phyloP scores from a whole-genome alignment of 1,140 invertebrate species.

The Euglossa dilemma region DNA sequence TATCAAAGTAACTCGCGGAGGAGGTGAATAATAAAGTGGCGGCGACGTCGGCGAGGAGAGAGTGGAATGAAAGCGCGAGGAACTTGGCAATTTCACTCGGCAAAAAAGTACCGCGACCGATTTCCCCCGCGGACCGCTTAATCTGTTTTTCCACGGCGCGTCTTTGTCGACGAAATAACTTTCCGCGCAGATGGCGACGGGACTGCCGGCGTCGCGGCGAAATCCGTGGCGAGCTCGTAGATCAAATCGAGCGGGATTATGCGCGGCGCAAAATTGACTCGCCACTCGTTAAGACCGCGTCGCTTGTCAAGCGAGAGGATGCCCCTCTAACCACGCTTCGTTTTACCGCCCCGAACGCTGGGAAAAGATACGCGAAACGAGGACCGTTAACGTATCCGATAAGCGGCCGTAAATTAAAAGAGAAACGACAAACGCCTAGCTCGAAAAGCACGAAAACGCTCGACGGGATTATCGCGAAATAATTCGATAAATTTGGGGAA shows the following conservation, averaged over 20 bases:
- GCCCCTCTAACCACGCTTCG: too few relatives aligned
- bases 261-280: slow-evolving; percentile 15
- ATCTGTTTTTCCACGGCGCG: slow-evolving; percentile 23
- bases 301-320: slow-evolving; percentile 6
- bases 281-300: slow-evolving; percentile 14
- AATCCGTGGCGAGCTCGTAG: background rate
- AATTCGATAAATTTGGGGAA: too few relatives aligned
- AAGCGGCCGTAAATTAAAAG: too few relatives aligned
- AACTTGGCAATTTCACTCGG: slow-evolving; percentile 39
- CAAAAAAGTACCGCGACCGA: background rate
- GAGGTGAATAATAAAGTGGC: background rate
- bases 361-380: too few relatives aligned
- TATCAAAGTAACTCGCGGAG: slow-evolving; percentile 25
- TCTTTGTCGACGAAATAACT: slow-evolving; percentile 32
- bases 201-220: background rate
- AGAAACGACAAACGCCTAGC: too few relatives aligned
- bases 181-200: background rate
- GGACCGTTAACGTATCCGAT: too few relatives aligned
- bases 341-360: too few relatives aligned
- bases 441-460: too few relatives aligned
- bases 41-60: too few relatives aligned
- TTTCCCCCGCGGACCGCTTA: background rate
- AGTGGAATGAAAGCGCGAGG: background rate
- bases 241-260: slow-evolving; percentile 31
- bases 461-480: too few relatives aligned